Percentiles rank a stretch among this genome's conserved stretches.
phyloP scores from a whole-genome alignment of 2,113 vertebrate genomes.

The Pomatorhinus ruficollis region DNA sequence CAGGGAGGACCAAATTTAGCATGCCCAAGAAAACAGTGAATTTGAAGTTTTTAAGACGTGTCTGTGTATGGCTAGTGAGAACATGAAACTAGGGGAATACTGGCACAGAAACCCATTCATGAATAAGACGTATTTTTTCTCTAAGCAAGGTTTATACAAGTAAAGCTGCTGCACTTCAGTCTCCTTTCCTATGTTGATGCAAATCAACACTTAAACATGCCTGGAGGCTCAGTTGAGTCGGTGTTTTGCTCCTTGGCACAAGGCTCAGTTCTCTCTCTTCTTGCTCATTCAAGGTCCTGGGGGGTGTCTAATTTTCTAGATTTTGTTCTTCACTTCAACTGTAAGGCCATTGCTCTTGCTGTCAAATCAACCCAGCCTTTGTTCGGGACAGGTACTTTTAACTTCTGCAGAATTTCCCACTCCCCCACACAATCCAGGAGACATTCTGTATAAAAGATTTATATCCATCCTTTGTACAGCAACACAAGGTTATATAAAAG shows the following conservation, averaged over 20 bases:
- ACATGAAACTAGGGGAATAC: not conserved
- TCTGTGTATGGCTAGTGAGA: not conserved
- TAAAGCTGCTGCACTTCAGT: not conserved
- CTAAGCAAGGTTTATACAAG: not conserved
- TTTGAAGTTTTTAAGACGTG: not conserved
- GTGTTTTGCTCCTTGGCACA: not conserved
- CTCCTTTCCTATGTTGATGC: not conserved
- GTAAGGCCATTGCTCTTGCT: not conserved
- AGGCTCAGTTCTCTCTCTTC: not conserved
- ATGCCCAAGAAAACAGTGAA: not conserved
- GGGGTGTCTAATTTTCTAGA: not conserved
- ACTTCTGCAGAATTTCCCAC: conserved; percentile 15
- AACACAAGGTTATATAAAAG: conserved; percentile 19
- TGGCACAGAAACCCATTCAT: not conserved
- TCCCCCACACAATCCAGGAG: not conserved
- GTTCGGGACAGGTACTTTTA: not conserved
- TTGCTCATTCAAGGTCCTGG: accelerated
- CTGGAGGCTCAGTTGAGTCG: not conserved
- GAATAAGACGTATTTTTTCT: not conserved
- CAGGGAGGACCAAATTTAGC: not conserved
- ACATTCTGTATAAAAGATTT: conserved; percentile 32
- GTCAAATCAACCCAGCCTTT: not conserved
- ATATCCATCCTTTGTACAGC: not conserved
- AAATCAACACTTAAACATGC: not conserved
- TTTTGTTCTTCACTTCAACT: not conserved